Evolutionary conservation across 2,888 invertebrate species (phyloP).

Genomic region (Adelphocoris suturalis): DNA sequence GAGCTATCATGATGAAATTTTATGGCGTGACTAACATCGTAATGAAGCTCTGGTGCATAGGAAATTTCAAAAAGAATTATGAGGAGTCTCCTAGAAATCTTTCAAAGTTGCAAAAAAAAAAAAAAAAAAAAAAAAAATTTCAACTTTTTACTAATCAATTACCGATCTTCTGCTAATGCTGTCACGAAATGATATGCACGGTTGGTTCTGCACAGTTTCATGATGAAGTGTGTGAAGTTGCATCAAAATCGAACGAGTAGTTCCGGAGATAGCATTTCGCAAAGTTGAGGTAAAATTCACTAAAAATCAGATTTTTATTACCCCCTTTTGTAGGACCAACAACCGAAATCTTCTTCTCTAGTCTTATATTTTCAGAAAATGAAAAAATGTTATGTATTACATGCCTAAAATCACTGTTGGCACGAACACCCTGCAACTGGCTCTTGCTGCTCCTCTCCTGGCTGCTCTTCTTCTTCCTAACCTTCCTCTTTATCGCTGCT

Average conservation of each 20-base stretch:
- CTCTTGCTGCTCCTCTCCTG: no score
- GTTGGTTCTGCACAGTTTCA: constrained; percentile 22
- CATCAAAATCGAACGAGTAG: constrained; percentile 34
- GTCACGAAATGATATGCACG: constrained; percentile 27
- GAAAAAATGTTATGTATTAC: no score
- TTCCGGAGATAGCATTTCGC: constrained; percentile 17
- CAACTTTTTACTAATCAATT: not conserved
- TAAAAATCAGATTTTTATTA: constrained; percentile 7
- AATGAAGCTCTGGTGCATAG: not conserved
- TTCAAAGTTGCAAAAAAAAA: not conserved
- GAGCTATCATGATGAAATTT: not conserved
- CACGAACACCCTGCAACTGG: no score
- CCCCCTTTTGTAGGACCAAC: no score
- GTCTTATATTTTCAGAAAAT: no score
- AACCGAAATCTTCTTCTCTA: no score
- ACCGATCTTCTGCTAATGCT: constrained; percentile 15
- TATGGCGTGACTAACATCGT: not conserved
- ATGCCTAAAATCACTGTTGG: no score
- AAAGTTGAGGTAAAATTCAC: constrained; percentile 16
- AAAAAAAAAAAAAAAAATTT: not conserved
- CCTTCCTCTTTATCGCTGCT: no score
- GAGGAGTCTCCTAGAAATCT: not conserved
- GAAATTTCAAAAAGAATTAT: not conserved
- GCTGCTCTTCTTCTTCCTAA: no score
- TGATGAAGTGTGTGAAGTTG: constrained; percentile 21